These are phyloP conservation scores for Andrena dorsata DNA, from an alignment of 2,888 invertebrate species.

Conservation along the genomic window DNA sequence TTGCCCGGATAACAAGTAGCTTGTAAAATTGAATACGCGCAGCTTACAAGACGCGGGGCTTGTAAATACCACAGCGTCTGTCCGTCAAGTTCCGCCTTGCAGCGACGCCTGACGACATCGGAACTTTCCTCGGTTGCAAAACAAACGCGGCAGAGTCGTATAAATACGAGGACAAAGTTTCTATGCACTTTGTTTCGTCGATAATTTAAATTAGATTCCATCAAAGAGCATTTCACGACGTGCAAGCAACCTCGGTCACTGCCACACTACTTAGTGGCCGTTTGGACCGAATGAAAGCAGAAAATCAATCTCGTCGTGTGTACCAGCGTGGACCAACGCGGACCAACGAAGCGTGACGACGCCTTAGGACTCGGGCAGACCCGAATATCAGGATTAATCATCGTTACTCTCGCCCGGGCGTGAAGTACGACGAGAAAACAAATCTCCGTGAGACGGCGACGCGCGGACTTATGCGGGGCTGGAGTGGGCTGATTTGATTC, in stretches of 20 bases:
- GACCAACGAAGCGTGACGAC: slow-evolving; percentile 45
- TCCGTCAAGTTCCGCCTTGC: not conserved
- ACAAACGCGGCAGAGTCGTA: too few relatives aligned
- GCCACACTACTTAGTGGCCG: too few relatives aligned
- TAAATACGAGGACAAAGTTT: too few relatives aligned
- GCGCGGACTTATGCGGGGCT: slow-evolving; percentile 60
- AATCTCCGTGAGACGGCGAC: slow-evolving; percentile 61
- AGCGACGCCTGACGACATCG: not conserved
- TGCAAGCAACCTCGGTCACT: too few relatives aligned
- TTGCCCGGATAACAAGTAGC: slow-evolving; percentile 68
- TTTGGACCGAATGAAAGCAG: slow-evolving; percentile 15
- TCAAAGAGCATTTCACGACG: too few relatives aligned
- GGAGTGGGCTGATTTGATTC: slow-evolving; percentile 66
- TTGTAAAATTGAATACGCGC: slow-evolving; percentile 68
- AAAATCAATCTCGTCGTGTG: slow-evolving; percentile 14
- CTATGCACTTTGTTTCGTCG: too few relatives aligned
- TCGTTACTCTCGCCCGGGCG: slow-evolving; percentile 65
- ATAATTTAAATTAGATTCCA: too few relatives aligned
- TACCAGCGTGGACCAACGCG: not conserved
- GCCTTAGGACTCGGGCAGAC: not conserved
- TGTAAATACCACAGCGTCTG: not conserved
- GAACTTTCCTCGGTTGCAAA: not conserved
- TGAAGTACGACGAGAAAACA: slow-evolving; percentile 67
- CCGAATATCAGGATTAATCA: slow-evolving; percentile 64
- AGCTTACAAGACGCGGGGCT: slow-evolving; percentile 43